Conservation (phyloP, 2,888 invertebrate species). For the Ethmia dodecea region DNA sequence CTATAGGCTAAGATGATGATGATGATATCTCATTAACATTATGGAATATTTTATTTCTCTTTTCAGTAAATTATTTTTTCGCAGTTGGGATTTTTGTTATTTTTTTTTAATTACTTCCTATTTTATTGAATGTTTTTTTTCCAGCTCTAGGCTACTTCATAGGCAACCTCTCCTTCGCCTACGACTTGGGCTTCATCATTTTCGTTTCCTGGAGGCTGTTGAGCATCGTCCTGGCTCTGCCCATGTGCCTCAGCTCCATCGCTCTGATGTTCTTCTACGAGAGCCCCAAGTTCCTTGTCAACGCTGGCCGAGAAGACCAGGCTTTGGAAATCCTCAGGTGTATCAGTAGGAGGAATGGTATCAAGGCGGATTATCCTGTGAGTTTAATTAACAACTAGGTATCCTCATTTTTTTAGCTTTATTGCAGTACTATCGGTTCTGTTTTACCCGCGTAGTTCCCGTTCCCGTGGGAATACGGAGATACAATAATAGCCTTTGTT, state of each 20-base stretch:
- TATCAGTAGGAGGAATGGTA: conserved; percentile 74
- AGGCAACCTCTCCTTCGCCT: conserved; percentile 25
- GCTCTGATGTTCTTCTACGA: conserved; percentile 77
- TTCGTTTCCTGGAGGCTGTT: conserved; percentile 41
- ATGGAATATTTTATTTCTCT: background rate
- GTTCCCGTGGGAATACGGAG: too few species aligned
- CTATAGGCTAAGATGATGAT: background rate
- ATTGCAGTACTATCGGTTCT: background rate
- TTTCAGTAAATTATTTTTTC: too few species aligned
- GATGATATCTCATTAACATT: conserved; percentile 13
- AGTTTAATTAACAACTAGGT: background rate
- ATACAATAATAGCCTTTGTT: too few species aligned
- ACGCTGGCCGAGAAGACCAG: conserved; percentile 72
- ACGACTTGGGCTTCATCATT: conserved; percentile 26
- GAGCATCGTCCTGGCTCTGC: conserved; percentile 53
- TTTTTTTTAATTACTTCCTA: background rate
- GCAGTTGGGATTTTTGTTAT: background rate
- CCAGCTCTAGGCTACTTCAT: conserved; percentile 29
- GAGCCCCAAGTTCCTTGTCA: conserved; percentile 83
- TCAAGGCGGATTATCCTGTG: background rate
- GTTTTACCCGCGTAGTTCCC: too few species aligned
- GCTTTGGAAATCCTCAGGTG: conserved; percentile 74
- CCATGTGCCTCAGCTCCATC: conserved; percentile 75
- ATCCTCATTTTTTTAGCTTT: background rate
- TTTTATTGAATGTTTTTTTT: conserved; percentile 12